Percentiles rank a stretch among this genome's conserved stretches.
These are phyloP conservation scores for Triplophysa tibetana DNA, from an alignment of 2,113 vertebrate species.

Conservation along the genomic window DNA sequence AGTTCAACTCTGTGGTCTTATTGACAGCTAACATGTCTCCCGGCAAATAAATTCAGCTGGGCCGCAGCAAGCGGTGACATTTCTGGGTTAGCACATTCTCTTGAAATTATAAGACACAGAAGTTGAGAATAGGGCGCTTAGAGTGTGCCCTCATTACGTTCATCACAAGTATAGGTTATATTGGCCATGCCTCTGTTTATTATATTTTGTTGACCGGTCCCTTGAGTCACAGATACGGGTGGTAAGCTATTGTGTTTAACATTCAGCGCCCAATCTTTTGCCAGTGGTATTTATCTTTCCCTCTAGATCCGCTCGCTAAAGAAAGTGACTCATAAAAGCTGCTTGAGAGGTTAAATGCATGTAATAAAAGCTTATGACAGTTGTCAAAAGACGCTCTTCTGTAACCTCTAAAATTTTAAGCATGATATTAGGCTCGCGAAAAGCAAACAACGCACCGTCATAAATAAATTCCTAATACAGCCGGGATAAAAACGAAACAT, in stretches of 20 bases:
- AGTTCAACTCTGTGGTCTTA: slow-evolving; percentile 21
- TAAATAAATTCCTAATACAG: neutral
- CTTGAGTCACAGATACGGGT: neutral
- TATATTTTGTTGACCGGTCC: neutral
- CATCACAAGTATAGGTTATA: slow-evolving; percentile 23
- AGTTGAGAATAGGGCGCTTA: slow-evolving; percentile 37
- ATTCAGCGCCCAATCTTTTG: slow-evolving; percentile 11
- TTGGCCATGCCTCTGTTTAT: neutral
- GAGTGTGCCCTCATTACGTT: slow-evolving; percentile 42
- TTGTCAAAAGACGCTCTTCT: neutral
- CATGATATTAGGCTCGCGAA: neutral
- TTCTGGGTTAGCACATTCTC: slow-evolving; percentile 51
- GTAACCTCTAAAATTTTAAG: neutral
- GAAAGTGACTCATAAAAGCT: slow-evolving; percentile 9
- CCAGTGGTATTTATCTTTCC: neutral
- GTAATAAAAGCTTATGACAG: neutral
- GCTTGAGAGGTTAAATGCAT: slow-evolving; percentile 3
- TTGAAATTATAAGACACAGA: slow-evolving; percentile 14
- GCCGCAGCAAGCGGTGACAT: slow-evolving; percentile 40
- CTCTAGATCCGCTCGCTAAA: slow-evolving; percentile 20
- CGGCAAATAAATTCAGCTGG: slow-evolving; percentile 35
- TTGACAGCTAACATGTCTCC: slow-evolving; percentile 46
- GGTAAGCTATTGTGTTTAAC: neutral
- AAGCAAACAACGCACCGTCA: neutral
- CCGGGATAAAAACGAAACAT: slow-evolving; percentile 13